Conservation (phyloP, 1,140 invertebrate genomes). For the Rhagoletis zephyria region DNA sequence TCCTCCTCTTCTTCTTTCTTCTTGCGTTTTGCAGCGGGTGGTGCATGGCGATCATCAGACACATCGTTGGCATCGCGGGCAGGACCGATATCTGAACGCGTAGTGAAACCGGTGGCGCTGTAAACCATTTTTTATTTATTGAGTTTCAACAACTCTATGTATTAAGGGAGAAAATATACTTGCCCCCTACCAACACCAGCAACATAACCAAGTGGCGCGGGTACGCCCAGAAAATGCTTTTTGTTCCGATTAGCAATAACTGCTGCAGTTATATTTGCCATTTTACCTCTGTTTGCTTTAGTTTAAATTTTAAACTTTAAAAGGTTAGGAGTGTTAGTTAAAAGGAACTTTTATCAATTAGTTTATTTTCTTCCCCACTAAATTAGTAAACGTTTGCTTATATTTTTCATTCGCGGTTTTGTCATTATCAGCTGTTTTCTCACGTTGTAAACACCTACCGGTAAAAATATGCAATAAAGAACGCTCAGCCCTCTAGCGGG, state of each 20-base stretch:
- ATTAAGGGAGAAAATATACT: constrained; percentile 58
- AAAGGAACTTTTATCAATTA: background rate
- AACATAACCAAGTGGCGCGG: constrained; percentile 95
- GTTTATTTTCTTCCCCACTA: background rate
- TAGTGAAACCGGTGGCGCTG: constrained; percentile 99
- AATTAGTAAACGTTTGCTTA: constrained; percentile 4
- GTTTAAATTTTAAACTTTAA: constrained; percentile 35
- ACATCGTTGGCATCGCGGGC: constrained; percentile 98
- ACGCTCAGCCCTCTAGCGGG: background rate
- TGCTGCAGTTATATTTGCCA: constrained; percentile 71
- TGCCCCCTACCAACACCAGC: constrained; percentile 96
- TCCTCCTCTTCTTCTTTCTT: constrained; percentile 97
- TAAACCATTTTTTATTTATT: constrained; percentile 69
- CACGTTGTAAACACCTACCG: background rate
- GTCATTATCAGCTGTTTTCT: constrained; percentile 5
- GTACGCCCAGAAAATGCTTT: constrained; percentile 92
- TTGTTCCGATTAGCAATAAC: constrained; percentile 88
- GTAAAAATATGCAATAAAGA: background rate
- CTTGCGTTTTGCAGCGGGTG: constrained; percentile 91
- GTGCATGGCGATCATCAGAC: constrained; percentile 95
- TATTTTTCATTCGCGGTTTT: background rate
- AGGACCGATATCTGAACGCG: constrained; percentile 99
- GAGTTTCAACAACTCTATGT: too few species aligned
- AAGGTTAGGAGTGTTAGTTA: background rate
- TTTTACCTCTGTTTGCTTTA: constrained; percentile 35